These are phyloP conservation scores for Adoxophyes honmai DNA, from an alignment of 1,140 invertebrate species.

Conservation along the genomic window DNA sequence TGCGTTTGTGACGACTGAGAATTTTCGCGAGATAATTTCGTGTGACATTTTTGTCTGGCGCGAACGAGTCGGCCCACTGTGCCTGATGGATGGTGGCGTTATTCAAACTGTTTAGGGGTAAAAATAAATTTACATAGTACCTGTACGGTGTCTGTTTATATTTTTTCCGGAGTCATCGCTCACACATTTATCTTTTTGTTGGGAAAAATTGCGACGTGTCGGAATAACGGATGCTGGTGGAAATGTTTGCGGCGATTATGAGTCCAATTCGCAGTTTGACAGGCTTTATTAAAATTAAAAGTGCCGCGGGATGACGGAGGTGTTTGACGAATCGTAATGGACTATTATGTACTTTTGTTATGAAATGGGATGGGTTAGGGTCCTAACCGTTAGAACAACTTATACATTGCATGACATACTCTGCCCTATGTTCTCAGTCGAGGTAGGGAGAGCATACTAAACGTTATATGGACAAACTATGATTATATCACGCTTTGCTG, in stretches of 20 bases:
- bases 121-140: constrained; percentile 16
- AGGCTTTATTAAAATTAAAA: not conserved
- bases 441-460: too few species aligned
- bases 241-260: constrained; percentile 9
- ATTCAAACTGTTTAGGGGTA: constrained; percentile 16
- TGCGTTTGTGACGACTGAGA: constrained; percentile 14
- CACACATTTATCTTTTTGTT: constrained; percentile 8
- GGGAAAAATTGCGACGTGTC: constrained; percentile 2
- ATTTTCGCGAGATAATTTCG: constrained; percentile 11
- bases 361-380: too few species aligned
- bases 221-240: not conserved
- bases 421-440: too few species aligned
- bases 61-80: not conserved
- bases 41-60: constrained; percentile 13
- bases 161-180: constrained; percentile 11
- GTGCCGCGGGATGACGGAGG: too few species aligned
- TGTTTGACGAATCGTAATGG: too few species aligned
- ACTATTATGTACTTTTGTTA: too few species aligned
- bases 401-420: too few species aligned
- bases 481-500: too few species aligned
- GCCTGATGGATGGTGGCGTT: constrained; percentile 10
- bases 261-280: not conserved
- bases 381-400: too few species aligned
- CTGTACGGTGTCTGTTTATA: constrained; percentile 14
- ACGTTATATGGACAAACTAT: too few species aligned